Conservation (phyloP, 2,113 vertebrate species). For the Urocynchramus pylzowi region DNA sequence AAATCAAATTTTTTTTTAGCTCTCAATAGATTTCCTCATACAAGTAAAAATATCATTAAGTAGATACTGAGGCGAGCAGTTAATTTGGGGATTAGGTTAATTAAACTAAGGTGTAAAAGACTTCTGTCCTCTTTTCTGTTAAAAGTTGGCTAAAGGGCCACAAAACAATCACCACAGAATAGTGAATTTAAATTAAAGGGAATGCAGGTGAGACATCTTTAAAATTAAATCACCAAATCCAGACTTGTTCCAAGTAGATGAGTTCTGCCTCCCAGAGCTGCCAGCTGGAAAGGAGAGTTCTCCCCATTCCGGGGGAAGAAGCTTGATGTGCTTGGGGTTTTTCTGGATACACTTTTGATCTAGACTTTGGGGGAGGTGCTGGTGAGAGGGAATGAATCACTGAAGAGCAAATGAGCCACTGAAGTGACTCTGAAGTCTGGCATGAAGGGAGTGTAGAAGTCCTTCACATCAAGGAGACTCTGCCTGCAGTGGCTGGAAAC, state of each 20-base stretch:
- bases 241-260: not conserved
- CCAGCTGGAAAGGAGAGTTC: not conserved
- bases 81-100: not conserved
- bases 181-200: not conserved
- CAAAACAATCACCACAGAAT: not conserved
- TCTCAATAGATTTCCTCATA: not conserved
- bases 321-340: not conserved
- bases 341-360: not conserved
- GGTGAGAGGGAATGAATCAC: not conserved
- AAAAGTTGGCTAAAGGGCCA: not conserved
- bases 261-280: not conserved
- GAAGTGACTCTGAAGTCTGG: not conserved
- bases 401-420: not conserved
- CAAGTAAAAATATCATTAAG: not conserved
- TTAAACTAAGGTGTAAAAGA: not conserved
- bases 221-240: not conserved
- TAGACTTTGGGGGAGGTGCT: not conserved
- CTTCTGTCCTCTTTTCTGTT: not conserved
- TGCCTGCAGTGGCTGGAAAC: not conserved
- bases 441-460: not conserved
- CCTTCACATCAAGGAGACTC: not conserved
- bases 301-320: not conserved
- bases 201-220: not conserved
- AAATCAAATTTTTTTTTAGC: not conserved
- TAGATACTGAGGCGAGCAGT: not conserved